Evolutionary conservation across 2,113 vertebrate genomes (phyloP), one percentile per base, ranked within the genome.

Genomic region (Plotosus lineatus): DNA sequence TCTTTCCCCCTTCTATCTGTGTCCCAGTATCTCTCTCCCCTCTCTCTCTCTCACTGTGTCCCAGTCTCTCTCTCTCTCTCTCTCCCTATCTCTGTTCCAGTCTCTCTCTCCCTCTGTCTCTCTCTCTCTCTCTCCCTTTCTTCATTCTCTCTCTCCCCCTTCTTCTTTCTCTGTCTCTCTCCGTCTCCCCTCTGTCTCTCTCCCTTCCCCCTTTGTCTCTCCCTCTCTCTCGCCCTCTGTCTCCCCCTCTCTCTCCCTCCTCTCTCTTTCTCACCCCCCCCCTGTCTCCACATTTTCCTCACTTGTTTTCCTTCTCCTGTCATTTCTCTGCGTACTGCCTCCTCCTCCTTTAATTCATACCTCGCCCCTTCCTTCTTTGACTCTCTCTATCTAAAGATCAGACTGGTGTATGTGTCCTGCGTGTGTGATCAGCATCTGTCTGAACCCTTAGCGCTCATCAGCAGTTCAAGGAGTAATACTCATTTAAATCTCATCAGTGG

Each of bases 401-500:
- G 75, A 50, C 58, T 46, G 71, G 55, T 60, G 40, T 82, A 51
- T 74, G 44, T 77, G 71, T 77, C 75, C 76, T 60, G 76, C 31
- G 26, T 61, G 58, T 82, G 79, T 79, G 82, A 86, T 84, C 65
- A 66, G 79, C 72, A 79, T 79, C 68, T 36, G 17, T 81, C 50
- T 78, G 40, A 60, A 51, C 82, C 77, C 69, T 69, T 71, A 69
- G 76, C 42, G 51, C 26, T 51, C 48, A 50, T 68, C 69, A 79
- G 50, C 50, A 61, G 44, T 78, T 48, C 31, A 40, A 80, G 60
- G 71, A 80, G 28, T 85, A 73, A 73, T 82, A 77, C 73, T 85
- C 81, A 85, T 82, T 85, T 79, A 82, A 85, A 85, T 82, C 80
- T 80, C 84, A 85, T 85, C 77, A 82, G 84, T 69, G 40, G 55